phyloP scores from a whole-genome alignment of 2,113 vertebrate genomes.

The Azemiops feae region DNA sequence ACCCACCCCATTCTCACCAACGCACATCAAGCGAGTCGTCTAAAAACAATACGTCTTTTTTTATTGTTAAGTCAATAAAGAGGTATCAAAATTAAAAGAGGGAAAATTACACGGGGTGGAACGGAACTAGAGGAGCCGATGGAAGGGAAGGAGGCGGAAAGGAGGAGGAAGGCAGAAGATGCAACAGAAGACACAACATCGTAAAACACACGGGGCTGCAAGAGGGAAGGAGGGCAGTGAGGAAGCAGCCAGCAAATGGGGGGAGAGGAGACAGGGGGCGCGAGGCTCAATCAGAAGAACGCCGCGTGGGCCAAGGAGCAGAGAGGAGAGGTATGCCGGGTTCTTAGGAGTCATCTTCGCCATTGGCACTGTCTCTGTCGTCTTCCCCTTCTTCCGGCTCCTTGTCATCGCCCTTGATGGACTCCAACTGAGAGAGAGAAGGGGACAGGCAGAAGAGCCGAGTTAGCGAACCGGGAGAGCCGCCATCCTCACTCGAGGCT shows the following conservation, averaged over 20 bases:
- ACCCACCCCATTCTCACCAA: background rate
- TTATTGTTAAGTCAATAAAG: conserved; percentile 70
- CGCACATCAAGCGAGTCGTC: conserved; percentile 38
- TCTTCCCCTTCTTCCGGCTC: conserved; percentile 73
- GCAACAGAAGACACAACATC: conserved; percentile 56
- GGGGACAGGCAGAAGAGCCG: conserved; percentile 49
- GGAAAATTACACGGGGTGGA: conserved; percentile 65
- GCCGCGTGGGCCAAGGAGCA: conserved; percentile 36
- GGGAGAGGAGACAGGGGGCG: background rate
- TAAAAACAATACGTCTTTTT: conserved; percentile 73
- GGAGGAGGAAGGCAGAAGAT: conserved; percentile 23
- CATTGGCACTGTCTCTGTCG: conserved; percentile 72
- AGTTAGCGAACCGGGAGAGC: conserved; percentile 45
- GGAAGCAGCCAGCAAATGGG: conserved; percentile 42
- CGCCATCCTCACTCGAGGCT: conserved; percentile 59
- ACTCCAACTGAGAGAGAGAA: conserved; percentile 67
- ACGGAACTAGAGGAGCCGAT: conserved; percentile 49
- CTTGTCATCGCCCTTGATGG: conserved; percentile 72
- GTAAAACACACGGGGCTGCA: conserved; percentile 41
- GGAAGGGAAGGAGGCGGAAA: background rate
- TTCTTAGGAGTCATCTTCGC: conserved; percentile 72
- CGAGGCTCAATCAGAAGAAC: conserved; percentile 57
- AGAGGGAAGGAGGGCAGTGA: background rate
- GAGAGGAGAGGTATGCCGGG: conserved; percentile 30
- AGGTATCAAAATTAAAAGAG: conserved; percentile 73